phyloP scores from a whole-genome alignment of 2,888 invertebrate species.

The Sphaeridia pumilis region DNA sequence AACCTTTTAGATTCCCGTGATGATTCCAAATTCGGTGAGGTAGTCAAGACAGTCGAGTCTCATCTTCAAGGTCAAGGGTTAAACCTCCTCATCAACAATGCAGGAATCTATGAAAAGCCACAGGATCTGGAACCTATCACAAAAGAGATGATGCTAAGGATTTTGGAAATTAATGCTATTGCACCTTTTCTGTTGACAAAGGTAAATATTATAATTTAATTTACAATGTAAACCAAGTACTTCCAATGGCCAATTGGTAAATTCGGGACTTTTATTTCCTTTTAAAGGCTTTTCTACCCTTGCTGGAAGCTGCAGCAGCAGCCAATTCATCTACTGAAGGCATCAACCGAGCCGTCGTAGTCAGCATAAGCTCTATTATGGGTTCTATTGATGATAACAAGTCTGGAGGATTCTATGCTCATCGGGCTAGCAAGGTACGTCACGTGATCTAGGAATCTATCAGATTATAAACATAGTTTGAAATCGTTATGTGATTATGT shows the following conservation, averaged over 20 bases:
- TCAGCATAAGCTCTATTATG: slow-evolving; percentile 72
- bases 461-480: no score
- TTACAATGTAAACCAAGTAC: not conserved
- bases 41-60: slow-evolving; percentile 49
- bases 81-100: slow-evolving; percentile 79
- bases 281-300: not conserved
- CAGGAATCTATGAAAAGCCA: slow-evolving; percentile 54
- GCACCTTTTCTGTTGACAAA: slow-evolving; percentile 74
- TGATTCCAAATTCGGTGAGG: slow-evolving; percentile 47
- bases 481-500: not conserved
- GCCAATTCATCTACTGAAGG: slow-evolving; percentile 11
- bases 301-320: not conserved
- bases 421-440: slow-evolving; percentile 71
- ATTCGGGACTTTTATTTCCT: not conserved
- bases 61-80: slow-evolving; percentile 58
- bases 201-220: no score
- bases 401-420: slow-evolving; percentile 69
- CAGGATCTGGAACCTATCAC: slow-evolving; percentile 44
- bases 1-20: slow-evolving; percentile 53
- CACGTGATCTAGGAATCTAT: not conserved
- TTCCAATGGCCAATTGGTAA: not conserved
- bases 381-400: slow-evolving; percentile 65
- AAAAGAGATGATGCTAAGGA: slow-evolving; percentile 56
- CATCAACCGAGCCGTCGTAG: slow-evolving; percentile 40
- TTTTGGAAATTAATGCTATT: slow-evolving; percentile 62